Base-by-base conservation (phyloP, 1,140 invertebrate genomes). In the Eriosoma lanigerum region DNA sequence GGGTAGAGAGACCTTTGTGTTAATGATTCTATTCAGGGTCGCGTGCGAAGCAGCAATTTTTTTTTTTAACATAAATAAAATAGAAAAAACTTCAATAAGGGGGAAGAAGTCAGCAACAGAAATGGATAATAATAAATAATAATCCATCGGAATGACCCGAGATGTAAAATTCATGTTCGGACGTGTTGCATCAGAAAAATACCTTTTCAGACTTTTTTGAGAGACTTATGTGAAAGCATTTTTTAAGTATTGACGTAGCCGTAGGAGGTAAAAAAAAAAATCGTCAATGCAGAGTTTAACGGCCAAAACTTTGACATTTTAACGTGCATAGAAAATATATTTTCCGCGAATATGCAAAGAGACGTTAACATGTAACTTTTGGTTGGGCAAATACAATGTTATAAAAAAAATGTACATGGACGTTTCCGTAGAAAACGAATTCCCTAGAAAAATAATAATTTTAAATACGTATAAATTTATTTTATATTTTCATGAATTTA, bases 1-100 rank as follows among this genome's bases (percentile, higher is more conserved):
- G 21, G 68, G 48, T 72, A 29, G 48, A 26, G 68, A 52, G 68
- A 50, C 46, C 24, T 72, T 50, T 72, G 68, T 72, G 68, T 78
- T 78, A 78, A 78, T 78, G 75, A 78, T 78, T 78, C 75, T 78
- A 78, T 78, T 78, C 50, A 56, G 32, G n/a, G 73, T 78, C 44
- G 75, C 75, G 75, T 78, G 75, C 52, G 24, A 60, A 62, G 38
- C n/a, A 48, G 75, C 21, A 46, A 62, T 78, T 78, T 76, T 76
- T 76, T 48, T 62, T 52, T 19, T 52, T 21, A 26, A 12, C 9
- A 44, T 29, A 26, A 64, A 72, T 3, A 38, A 60, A 50, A 38
- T 62, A 3, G 15, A 62, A 48, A 60, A 26, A 46, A 44, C 8
- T 8, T n/a, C 4, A 76, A 76, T 21, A 24, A 24, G 21, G 66